Percentiles rank a stretch among this genome's conserved stretches.
These are phyloP conservation scores for Chrysotoxum bicinctum DNA, from an alignment of 2,888 invertebrate genomes.

Conservation along the genomic window DNA sequence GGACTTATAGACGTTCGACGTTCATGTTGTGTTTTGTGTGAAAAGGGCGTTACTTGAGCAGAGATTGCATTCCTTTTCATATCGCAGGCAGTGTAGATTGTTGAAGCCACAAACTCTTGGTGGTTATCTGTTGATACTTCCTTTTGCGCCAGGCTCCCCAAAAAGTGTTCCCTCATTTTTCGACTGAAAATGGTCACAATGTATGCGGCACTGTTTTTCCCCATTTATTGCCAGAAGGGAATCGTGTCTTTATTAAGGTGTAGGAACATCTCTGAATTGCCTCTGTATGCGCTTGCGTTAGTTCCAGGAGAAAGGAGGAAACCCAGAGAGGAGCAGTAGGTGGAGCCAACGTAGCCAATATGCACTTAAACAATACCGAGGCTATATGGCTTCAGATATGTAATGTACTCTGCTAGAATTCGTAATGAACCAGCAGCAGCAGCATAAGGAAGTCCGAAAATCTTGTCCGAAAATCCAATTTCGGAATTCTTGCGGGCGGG, in stretches of 20 bases:
- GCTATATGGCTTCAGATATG: slow-evolving; percentile 55
- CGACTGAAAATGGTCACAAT: slow-evolving; percentile 67
- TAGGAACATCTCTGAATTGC: slow-evolving; percentile 26
- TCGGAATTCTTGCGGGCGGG: slow-evolving; percentile 71
- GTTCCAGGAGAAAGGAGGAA: slow-evolving; percentile 49
- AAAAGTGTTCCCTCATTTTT: slow-evolving; percentile 37
- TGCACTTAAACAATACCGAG: slow-evolving; percentile 52
- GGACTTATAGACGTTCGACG: slow-evolving; percentile 8
- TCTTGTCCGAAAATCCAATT: slow-evolving; percentile 66
- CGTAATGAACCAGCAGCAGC: slow-evolving; percentile 47
- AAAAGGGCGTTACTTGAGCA: slow-evolving; percentile 67
- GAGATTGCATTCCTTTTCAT: slow-evolving; percentile 60
- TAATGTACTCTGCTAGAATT: slow-evolving; percentile 51
- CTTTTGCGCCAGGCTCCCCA: slow-evolving; percentile 18
- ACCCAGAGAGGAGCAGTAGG: slow-evolving; percentile 63
- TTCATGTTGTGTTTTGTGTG: slow-evolving; percentile 29
- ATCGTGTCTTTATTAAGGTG: slow-evolving; percentile 27
- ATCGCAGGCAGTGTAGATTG: slow-evolving; percentile 2
- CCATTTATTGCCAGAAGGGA: slow-evolving; percentile 46
- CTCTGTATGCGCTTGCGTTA: slow-evolving; percentile 68
- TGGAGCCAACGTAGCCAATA: slow-evolving; percentile 63
- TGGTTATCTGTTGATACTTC: slow-evolving; percentile 45
- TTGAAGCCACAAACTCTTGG: slow-evolving; percentile 42
- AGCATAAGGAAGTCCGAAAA: slow-evolving; percentile 52
- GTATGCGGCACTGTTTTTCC: slow-evolving; percentile 43